A percentile compares a stretch with the other conserved stretches of the same genome.
phyloP scores from a whole-genome alignment of 2,888 invertebrate species.

The Euzetes globulus region DNA sequence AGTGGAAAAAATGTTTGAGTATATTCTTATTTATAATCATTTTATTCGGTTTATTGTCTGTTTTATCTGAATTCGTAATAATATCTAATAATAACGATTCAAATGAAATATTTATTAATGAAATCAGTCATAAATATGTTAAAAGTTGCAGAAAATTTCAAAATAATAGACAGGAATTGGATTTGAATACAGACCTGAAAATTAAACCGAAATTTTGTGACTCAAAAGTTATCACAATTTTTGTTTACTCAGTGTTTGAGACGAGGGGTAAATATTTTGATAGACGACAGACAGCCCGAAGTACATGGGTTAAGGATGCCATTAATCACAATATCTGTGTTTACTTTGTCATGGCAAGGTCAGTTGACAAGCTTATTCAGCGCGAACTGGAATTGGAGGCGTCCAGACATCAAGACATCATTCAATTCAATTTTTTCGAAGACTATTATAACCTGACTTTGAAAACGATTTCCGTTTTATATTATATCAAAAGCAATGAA shows the following conservation, averaged over 20 bases:
- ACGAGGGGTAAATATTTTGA: constrained; percentile 3
- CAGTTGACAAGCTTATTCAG: neutral
- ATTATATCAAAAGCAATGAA: neutral
- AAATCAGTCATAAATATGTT: neutral
- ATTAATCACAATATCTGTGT: neutral
- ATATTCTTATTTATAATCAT: no score
- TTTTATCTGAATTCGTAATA: neutral
- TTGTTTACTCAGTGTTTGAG: neutral
- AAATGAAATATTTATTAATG: neutral
- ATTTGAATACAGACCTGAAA: neutral
- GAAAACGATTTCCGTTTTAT: neutral
- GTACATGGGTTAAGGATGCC: neutral
- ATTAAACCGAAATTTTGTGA: neutral
- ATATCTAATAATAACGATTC: neutral
- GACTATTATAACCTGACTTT: constrained; percentile 5
- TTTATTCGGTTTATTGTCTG: no score
- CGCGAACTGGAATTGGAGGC: neutral
- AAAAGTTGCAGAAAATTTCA: neutral
- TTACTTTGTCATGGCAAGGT: neutral
- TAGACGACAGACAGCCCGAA: neutral
- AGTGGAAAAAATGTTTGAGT: no score
- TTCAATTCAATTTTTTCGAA: neutral
- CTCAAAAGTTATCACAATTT: neutral
- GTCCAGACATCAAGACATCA: neutral
- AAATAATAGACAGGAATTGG: neutral